A percentile compares a stretch with the other conserved stretches of the same genome.
Evolutionary conservation across 2,888 invertebrate species (phyloP).

Genomic region (Epistrophella euchroma): DNA sequence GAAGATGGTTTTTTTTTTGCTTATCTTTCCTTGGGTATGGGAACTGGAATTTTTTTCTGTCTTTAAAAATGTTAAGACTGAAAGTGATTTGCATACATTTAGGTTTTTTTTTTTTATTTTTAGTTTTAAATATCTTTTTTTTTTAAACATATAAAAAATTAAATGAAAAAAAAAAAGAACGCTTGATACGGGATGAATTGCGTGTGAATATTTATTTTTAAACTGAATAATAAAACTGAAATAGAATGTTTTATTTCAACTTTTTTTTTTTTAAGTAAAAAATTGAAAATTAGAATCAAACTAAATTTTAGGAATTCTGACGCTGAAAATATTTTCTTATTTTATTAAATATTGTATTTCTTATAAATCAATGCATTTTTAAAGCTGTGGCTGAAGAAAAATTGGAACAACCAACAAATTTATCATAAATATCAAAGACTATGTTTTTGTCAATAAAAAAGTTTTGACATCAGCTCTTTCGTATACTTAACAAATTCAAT

Average conservation of each 20-base stretch:
- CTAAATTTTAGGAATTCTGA: too few species aligned
- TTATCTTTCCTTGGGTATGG: constrained; percentile 49
- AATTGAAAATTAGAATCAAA: not conserved
- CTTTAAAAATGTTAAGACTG: constrained; percentile 38
- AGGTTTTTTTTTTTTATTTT: constrained; percentile 40
- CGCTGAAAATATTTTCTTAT: too few species aligned
- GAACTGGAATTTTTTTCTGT: constrained; percentile 48
- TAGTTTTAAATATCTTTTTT: constrained; percentile 28
- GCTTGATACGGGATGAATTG: not conserved
- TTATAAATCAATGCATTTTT: too few species aligned
- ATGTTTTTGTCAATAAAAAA: not conserved
- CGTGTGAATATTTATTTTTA: constrained; percentile 44
- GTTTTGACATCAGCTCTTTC: not conserved
- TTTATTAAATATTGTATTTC: too few species aligned
- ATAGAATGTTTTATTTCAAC: too few species aligned
- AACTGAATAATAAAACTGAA: not conserved
- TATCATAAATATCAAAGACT: too few species aligned
- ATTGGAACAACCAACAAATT: too few species aligned
- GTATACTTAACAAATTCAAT: not conserved
- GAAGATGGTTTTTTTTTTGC: constrained; percentile 39
- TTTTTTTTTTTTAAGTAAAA: too few species aligned
- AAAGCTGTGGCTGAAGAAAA: too few species aligned
- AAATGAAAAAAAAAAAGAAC: constrained; percentile 17
- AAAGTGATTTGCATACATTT: constrained; percentile 66
- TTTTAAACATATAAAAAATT: constrained; percentile 1